Conservation (phyloP, 2,888 invertebrate species). For the Coronaproctus castanopsis region DNA sequence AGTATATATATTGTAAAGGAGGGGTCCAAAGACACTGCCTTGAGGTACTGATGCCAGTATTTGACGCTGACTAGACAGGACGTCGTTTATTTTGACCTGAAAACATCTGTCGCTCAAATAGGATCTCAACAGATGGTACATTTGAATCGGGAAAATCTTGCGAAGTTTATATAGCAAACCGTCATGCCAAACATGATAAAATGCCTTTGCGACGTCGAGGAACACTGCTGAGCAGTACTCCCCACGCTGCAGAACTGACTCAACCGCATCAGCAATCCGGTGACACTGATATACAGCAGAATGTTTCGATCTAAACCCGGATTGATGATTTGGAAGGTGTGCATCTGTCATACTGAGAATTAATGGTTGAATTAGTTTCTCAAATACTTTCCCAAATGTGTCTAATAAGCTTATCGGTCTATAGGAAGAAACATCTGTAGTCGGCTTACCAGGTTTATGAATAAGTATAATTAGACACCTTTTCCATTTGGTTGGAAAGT, state of each 20-base stretch:
- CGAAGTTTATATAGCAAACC: not conserved
- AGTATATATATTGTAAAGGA: not conserved
- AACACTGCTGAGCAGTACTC: not conserved
- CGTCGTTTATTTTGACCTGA: not conserved
- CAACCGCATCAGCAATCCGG: not conserved
- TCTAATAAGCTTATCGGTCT: not conserved
- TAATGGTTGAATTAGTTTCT: not conserved
- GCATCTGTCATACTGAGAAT: not conserved
- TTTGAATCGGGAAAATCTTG: not conserved
- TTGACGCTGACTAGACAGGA: not conserved
- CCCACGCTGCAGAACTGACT: not conserved
- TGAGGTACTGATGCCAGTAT: not conserved
- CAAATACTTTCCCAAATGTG: not conserved
- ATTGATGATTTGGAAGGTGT: not conserved
- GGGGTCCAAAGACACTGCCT: not conserved
- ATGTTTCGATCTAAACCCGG: not conserved
- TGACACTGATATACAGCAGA: not conserved
- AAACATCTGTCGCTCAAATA: not conserved
- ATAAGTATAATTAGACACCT: not conserved
- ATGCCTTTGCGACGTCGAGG: not conserved
- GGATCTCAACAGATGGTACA: not conserved
- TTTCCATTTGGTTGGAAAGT: not conserved
- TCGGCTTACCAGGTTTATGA: not conserved
- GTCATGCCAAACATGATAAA: not conserved
- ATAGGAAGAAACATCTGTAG: not conserved